These are phyloP conservation scores for Mesoclemmys tuberculata DNA, from an alignment of 2,113 vertebrate genomes.

Conservation along the genomic window DNA sequence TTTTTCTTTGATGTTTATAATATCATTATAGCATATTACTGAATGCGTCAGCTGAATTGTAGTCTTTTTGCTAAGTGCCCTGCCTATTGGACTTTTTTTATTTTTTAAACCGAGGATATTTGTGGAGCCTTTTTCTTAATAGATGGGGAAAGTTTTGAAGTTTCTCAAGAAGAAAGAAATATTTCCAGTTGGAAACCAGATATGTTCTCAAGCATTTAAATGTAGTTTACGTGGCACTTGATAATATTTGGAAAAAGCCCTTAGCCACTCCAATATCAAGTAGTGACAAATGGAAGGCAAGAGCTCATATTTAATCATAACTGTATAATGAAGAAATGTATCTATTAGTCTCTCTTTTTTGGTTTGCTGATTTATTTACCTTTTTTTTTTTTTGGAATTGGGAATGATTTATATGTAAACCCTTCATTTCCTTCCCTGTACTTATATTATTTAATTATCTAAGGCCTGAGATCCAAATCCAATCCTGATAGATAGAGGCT, in stretches of 20 bases:
- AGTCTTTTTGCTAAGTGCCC: neutral
- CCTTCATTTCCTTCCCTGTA: neutral
- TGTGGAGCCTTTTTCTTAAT: neutral
- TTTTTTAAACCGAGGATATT: neutral
- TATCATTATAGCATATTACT: neutral
- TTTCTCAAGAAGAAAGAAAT: neutral
- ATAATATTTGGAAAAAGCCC: neutral
- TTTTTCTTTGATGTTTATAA: constrained; percentile 53
- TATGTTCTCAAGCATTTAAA: neutral
- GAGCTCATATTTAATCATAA: neutral
- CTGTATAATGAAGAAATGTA: neutral
- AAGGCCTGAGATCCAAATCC: neutral
- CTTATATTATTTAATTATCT: neutral
- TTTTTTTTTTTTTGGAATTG: neutral
- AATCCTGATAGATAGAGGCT: neutral
- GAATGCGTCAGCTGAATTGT: constrained; percentile 3
- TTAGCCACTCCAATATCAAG: neutral
- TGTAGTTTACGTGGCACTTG: neutral
- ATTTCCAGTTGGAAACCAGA: neutral
- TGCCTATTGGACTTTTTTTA: neutral
- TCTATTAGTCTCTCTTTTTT: neutral
- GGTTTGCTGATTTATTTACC: neutral
- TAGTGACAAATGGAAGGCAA: neutral
- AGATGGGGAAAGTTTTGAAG: neutral
- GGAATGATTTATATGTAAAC: neutral